These are phyloP conservation scores for Spermophilus dauricus DNA, from an alignment of 2,113 vertebrate genomes.

Conservation along the genomic window DNA sequence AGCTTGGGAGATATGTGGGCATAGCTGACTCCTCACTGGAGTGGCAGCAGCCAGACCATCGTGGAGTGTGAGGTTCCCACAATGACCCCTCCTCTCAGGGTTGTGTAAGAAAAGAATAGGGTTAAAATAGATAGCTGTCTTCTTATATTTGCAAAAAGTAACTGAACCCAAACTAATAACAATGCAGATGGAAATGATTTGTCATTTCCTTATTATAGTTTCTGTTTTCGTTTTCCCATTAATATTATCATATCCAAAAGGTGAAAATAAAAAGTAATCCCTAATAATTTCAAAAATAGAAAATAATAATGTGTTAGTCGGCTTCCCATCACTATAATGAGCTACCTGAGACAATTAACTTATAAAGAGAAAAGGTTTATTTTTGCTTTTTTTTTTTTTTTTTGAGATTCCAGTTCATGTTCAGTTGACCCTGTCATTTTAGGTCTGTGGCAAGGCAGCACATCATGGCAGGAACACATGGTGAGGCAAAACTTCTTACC, in stretches of 20 bases:
- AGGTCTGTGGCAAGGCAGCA: not conserved
- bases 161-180: not conserved
- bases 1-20: not conserved
- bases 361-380: not conserved
- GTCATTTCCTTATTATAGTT: not conserved
- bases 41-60: no score
- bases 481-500: not conserved
- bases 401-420: not conserved
- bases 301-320: not conserved
- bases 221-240: not conserved
- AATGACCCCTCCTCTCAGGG: not conserved
- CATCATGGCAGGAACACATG: not conserved
- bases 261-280: constrained; percentile 19
- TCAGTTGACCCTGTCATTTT: not conserved
- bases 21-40: not conserved
- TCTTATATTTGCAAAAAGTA: not conserved
- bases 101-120: not conserved
- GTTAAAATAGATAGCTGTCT: not conserved
- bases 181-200: not conserved
- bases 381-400: not conserved
- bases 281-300: not conserved
- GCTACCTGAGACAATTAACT: not conserved
- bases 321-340: not conserved
- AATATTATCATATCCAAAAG: constrained; percentile 37
- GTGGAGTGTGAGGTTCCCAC: not conserved